Conservation (phyloP, 64 coral and sea anemone genomes). For the Platygyra sinensis region DNA sequence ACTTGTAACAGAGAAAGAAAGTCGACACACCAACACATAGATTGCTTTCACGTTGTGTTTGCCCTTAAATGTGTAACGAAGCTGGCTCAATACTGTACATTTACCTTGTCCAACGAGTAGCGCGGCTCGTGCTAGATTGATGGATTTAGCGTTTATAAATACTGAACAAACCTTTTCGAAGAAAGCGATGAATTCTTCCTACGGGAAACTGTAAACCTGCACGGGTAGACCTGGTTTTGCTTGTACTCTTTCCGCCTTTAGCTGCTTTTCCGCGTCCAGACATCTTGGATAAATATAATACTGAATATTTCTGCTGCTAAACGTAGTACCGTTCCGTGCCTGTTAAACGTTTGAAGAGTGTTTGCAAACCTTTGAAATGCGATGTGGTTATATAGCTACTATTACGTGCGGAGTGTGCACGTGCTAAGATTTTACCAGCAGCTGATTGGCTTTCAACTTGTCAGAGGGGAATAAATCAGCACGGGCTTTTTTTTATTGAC, state of each 20-base stretch:
- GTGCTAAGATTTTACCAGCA: neutral
- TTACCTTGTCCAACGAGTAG: no score
- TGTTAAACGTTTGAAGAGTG: neutral
- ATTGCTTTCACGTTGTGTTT: no score
- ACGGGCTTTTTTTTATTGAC: no score
- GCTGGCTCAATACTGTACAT: no score
- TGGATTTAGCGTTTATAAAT: neutral
- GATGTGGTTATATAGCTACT: neutral
- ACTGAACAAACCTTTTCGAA: constrained; percentile 64
- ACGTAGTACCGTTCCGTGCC: neutral
- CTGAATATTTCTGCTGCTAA: neutral
- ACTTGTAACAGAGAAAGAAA: no score
- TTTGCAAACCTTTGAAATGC: neutral
- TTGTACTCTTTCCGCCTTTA: constrained; percentile 27
- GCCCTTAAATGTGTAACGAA: no score
- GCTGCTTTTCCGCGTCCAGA: constrained; percentile 71
- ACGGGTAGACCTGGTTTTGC: constrained; percentile 65
- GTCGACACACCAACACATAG: neutral
- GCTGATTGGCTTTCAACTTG: constrained; percentile 7
- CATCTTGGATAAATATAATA: constrained; percentile 22
- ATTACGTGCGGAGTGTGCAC: neutral
- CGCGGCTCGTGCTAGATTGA: neutral
- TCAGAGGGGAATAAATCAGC: neutral
- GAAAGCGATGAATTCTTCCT: constrained; percentile 77
- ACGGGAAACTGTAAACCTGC: constrained; percentile 82